These are phyloP conservation scores for Theonella swinhoei DNA, from an alignment of 37 sponge, comb jelly and placozoan species.

Conservation along the genomic window DNA sequence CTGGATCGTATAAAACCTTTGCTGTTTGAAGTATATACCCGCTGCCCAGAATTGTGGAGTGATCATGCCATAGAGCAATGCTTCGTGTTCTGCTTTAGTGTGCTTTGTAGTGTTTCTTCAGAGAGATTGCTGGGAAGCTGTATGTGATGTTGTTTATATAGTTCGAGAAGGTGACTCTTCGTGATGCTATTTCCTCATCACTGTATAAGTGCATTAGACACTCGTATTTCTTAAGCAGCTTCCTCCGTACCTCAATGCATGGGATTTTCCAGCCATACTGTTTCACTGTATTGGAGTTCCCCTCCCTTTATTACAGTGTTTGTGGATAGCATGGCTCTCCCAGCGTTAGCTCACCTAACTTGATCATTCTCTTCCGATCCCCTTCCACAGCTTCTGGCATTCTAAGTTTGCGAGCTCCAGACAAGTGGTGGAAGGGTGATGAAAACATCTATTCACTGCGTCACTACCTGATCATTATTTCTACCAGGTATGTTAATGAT, in stretches of 20 bases:
- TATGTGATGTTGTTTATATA: not conserved
- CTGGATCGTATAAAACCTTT: constrained; percentile 22
- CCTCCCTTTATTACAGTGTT: constrained; percentile 9
- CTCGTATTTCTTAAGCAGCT: constrained; percentile 31
- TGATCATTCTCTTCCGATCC: constrained; percentile 19
- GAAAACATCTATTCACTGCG: not conserved
- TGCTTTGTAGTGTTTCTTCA: not conserved
- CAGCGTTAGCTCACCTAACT: constrained; percentile 21
- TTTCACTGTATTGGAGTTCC: not conserved
- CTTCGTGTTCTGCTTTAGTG: constrained; percentile 2
- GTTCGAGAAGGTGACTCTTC: not conserved
- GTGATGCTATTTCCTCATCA: constrained; percentile 20
- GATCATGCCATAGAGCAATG: constrained; percentile 27
- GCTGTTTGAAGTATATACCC: constrained; percentile 10
- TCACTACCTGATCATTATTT: constrained; percentile 19
- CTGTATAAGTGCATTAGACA: constrained; percentile 29
- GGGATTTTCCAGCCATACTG: constrained; percentile 38
- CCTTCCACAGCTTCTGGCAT: constrained; percentile 6
- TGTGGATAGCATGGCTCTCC: constrained; percentile 32
- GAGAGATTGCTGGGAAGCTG: constrained; percentile 3
- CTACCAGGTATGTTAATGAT: constrained; percentile 16
- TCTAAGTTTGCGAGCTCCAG: constrained; percentile 6
- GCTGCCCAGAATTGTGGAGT: constrained; percentile 20
- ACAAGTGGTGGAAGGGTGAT: not conserved
- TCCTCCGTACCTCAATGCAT: constrained; percentile 23